These are phyloP conservation scores for Psephotus haematonotus DNA, from an alignment of 2,113 vertebrate species.

Conservation along the genomic window DNA sequence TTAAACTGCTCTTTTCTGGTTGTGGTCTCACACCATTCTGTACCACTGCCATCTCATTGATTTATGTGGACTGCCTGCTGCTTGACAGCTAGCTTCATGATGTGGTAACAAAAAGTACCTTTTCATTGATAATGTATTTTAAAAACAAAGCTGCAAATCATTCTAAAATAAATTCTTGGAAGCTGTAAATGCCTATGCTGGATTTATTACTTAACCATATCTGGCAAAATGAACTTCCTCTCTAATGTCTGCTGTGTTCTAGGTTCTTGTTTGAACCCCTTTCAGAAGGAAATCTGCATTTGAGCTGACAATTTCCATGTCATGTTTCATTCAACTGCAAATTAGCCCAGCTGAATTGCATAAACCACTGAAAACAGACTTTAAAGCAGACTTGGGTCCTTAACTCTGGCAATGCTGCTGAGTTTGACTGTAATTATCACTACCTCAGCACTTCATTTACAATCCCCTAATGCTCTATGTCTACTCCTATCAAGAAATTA, in stretches of 20 bases:
- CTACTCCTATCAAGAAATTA: not conserved
- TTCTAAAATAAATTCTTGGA: not conserved
- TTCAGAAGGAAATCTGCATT: constrained; percentile 5
- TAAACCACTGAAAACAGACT: not conserved
- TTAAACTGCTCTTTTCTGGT: not conserved
- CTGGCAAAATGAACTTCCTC: not conserved
- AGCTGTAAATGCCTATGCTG: not conserved
- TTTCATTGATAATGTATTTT: not conserved
- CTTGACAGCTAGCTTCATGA: not conserved
- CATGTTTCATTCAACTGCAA: constrained; percentile 11
- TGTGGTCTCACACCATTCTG: not conserved
- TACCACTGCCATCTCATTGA: not conserved
- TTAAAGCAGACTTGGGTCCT: not conserved
- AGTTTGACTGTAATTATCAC: constrained; percentile 11
- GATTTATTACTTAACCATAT: not conserved
- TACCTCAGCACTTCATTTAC: not conserved
- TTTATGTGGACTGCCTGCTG: not conserved
- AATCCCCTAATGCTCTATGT: not conserved
- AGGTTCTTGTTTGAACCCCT: not conserved
- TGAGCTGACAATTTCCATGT: not conserved
- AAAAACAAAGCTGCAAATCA: not conserved
- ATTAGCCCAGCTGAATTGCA: not conserved
- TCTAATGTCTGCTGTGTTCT: not conserved
- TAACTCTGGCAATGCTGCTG: not conserved
- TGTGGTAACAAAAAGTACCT: not conserved